Base-by-base conservation (phyloP, 37 sponge, comb jelly and placozoan species). In the Cladorhizidae sp. region DNA sequence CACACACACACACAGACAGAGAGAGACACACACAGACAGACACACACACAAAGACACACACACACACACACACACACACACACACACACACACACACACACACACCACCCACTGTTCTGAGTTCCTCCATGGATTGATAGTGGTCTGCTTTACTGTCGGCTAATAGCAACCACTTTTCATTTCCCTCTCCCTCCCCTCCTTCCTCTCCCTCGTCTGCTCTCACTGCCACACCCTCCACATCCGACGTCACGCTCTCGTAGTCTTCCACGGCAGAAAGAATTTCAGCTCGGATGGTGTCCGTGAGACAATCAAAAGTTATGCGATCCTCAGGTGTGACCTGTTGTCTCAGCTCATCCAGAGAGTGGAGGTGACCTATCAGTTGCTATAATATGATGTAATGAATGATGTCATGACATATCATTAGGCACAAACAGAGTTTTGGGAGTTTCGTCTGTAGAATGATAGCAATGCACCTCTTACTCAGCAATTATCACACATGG, bases 351-450 rank as follows among this genome's bases (percentile, higher is more conserved):
- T 85, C 85, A 50, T 92, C 93, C 58, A 92, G 58, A 2, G 80
- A 33, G 26, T 81, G 57, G 8, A 92, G 26, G 68, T 92, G 85
- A 18, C 78, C 76, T 50, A 81, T 88, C 67, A 92, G 74, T 77
- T 88, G 86, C 93, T 91, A n/a, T n/a, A n/a, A n/a, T n/a, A n/a
- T n/a, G n/a, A n/a, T n/a, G n/a, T n/a, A n/a, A n/a, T n/a, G n/a
- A n/a, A n/a, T n/a, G n/a, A n/a, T n/a, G n/a, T n/a, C n/a, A n/a
- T n/a, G n/a, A n/a, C n/a, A n/a, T n/a, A n/a, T n/a, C n/a, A n/a
- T n/a, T n/a, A n/a, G n/a, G n/a, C n/a, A n/a, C n/a, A n/a, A n/a
- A n/a, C n/a, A n/a, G n/a, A n/a, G n/a, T n/a, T n/a, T n/a, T n/a
- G n/a, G n/a, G n/a, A n/a, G n/a, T n/a, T n/a, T n/a, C n/a, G n/a